Percentiles rank a stretch among this genome's conserved stretches.
These are phyloP conservation scores for Amblyopsis rosae DNA, from an alignment of 2,113 vertebrate genomes.

Conservation along the genomic window DNA sequence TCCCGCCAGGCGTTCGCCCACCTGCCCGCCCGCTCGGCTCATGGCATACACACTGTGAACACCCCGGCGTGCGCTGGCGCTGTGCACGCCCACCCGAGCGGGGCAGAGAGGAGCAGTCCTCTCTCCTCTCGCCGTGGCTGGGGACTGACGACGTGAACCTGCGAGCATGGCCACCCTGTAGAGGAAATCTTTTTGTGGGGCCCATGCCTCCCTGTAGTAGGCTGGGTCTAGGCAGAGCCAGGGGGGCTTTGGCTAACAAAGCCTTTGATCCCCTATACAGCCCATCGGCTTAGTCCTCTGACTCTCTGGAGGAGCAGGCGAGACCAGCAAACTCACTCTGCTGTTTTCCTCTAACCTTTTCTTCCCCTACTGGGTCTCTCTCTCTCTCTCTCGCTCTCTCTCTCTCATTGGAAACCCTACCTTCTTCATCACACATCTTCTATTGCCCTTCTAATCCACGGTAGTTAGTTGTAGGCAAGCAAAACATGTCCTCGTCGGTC, in stretches of 20 bases:
- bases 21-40: constrained; percentile 36
- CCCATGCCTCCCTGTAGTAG: constrained; percentile 44
- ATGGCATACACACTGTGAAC: background rate
- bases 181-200: constrained; percentile 31
- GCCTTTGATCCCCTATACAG: constrained; percentile 73
- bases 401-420: background rate
- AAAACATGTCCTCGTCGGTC: background rate
- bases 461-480: background rate
- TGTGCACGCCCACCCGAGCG: too few relatives aligned
- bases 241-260: constrained; percentile 74
- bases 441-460: background rate
- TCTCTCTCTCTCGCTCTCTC: background rate
- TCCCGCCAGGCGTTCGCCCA: constrained; percentile 41
- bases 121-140: constrained; percentile 21
- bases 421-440: background rate
- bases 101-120: constrained; percentile 15
- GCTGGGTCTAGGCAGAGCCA: constrained; percentile 58
- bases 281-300: constrained; percentile 67
- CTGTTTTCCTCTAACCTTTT: constrained; percentile 16
- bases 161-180: constrained; percentile 54
- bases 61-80: background rate
- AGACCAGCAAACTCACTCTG: constrained; percentile 36
- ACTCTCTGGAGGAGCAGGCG: constrained; percentile 36
- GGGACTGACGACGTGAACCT: constrained; percentile 43
- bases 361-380: constrained; percentile 10